phyloP scores from a whole-genome alignment of 2,113 vertebrate genomes.

The Rattus rattus region DNA sequence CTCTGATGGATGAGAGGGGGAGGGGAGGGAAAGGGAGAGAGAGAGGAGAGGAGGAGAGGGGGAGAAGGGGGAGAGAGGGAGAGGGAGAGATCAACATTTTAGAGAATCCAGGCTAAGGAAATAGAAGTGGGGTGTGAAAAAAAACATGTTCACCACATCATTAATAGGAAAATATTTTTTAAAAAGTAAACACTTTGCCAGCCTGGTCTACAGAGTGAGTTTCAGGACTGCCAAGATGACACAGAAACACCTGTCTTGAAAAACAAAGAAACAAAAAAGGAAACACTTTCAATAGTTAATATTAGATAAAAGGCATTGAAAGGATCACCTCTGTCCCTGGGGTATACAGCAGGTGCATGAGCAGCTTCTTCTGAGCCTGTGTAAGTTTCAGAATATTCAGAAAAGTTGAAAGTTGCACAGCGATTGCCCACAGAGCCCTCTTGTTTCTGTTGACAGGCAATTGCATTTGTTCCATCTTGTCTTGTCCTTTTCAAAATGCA shows the following conservation, averaged over 20 bases:
- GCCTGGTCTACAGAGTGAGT: not conserved
- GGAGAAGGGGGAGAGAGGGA: fast-evolving
- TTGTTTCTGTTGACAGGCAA: not conserved
- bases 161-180: not conserved
- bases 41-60: fast-evolving
- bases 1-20: not conserved
- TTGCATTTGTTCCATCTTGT: not conserved
- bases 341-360: not conserved
- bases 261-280: not conserved
- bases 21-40: no score
- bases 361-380: not conserved
- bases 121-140: not conserved
- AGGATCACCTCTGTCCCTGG: not conserved
- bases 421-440: not conserved
- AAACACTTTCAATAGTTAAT: not conserved
- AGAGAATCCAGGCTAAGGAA: not conserved
- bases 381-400: not conserved
- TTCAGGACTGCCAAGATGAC: not conserved
- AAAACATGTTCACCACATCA: not conserved
- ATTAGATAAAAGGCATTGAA: not conserved
- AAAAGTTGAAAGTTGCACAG: not conserved
- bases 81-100: not conserved
- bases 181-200: not conserved
- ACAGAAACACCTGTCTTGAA: not conserved
- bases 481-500: not conserved